A percentile compares a stretch with the other conserved stretches of the same genome.
Conservation (phyloP, 2,888 invertebrate genomes). For the Seira ritae region DNA sequence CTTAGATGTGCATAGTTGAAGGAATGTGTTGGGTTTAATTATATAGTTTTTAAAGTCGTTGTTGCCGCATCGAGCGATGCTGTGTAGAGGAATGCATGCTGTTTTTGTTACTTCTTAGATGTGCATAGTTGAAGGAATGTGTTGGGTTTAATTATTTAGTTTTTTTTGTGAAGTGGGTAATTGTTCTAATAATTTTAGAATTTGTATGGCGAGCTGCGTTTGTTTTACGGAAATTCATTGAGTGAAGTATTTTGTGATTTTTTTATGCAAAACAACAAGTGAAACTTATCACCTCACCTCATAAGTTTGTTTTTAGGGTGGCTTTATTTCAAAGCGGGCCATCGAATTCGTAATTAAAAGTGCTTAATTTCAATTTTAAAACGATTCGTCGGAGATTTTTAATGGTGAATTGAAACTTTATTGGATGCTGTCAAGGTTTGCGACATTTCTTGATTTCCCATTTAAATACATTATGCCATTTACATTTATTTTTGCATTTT, state of each 20-base stretch:
- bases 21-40: background rate
- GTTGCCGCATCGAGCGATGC: no score
- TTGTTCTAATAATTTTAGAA: background rate
- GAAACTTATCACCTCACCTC: background rate
- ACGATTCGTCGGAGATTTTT: background rate
- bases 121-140: background rate
- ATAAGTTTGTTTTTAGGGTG: background rate
- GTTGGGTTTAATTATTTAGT: background rate
- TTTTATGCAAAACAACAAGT: background rate
- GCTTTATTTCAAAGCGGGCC: background rate
- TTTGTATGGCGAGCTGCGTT: background rate
- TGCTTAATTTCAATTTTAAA: background rate
- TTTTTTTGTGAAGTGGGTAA: background rate
- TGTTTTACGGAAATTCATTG: background rate
- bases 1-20: background rate
- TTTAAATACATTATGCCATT: background rate
- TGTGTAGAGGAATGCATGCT: conserved; percentile 11
- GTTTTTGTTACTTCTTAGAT: background rate
- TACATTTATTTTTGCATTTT: background rate
- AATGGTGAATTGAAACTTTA: background rate
- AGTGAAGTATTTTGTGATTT: background rate
- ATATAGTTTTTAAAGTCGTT: background rate
- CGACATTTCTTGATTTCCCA: background rate
- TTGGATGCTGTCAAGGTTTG: background rate
- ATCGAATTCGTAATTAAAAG: background rate